These are phyloP conservation scores for Cettia cetti DNA, from an alignment of 2,113 vertebrate species.

Conservation along the genomic window DNA sequence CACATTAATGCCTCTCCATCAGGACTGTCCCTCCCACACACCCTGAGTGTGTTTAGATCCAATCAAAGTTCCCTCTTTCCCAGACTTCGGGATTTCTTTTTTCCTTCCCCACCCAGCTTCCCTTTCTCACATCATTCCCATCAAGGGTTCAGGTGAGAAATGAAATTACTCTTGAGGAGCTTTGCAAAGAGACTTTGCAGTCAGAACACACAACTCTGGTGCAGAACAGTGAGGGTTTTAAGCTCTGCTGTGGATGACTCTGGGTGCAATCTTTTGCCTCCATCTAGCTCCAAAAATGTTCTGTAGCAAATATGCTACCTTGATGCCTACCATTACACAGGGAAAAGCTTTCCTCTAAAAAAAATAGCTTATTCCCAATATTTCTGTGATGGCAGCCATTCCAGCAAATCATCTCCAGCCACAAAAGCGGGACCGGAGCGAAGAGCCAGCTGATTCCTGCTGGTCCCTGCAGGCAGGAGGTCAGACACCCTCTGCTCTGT, in stretches of 20 bases:
- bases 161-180: not conserved
- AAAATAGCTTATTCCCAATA: not conserved
- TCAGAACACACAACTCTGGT: constrained; percentile 51
- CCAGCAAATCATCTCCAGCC: not conserved
- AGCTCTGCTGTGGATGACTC: not conserved
- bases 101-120: not conserved
- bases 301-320: not conserved
- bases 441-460: not conserved
- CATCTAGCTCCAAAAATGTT: not conserved
- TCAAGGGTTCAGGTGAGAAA: not conserved
- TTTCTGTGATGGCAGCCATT: not conserved
- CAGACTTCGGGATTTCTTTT: not conserved
- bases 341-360: not conserved
- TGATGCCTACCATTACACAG: not conserved
- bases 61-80: not conserved
- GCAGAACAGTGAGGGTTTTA: constrained; percentile 1
- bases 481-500: not conserved
- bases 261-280: not conserved
- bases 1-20: not conserved
- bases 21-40: not conserved
- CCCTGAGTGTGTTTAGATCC: not conserved
- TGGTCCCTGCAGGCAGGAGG: not conserved
- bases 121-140: not conserved
- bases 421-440: not conserved
- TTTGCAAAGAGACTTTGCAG: constrained; percentile 49